phyloP scores from a whole-genome alignment of 2,797 vertebrate genomes.

The Sphenodon punctatus region DNA sequence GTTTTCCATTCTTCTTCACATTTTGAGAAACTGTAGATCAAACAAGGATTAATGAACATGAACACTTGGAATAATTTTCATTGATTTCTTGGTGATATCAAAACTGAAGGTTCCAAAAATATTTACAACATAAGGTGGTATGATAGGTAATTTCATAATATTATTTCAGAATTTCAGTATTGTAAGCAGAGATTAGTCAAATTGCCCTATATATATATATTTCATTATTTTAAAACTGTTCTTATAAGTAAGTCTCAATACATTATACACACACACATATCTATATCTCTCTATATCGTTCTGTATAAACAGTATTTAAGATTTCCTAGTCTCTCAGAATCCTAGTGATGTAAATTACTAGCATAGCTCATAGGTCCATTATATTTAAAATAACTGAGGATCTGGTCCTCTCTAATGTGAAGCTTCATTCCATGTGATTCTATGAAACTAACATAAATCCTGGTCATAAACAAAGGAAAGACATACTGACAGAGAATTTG shows the following conservation, averaged over 20 bases:
- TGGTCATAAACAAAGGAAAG: conserved; percentile 43
- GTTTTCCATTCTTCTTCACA: conserved; percentile 22
- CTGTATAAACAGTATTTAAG: neutral
- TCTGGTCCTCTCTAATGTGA: neutral
- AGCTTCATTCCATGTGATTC: neutral
- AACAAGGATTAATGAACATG: neutral
- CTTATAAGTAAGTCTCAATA: too few species aligned
- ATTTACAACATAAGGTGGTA: neutral
- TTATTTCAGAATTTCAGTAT: neutral
- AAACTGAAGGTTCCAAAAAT: neutral
- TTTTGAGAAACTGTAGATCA: neutral
- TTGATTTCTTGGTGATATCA: conserved; percentile 3
- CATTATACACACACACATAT: too few species aligned
- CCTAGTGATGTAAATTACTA: neutral
- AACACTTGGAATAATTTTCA: neutral
- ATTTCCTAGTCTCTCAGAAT: neutral
- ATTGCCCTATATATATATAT: neutral
- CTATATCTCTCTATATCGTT: too few species aligned
- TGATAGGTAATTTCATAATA: neutral
- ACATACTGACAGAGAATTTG: neutral
- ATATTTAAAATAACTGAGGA: neutral
- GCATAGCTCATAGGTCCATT: neutral
- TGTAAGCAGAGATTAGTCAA: neutral
- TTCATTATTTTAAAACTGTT: too few species aligned
- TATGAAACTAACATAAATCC: conserved; percentile 5